Evolutionary conservation across 2,888 invertebrate species (phyloP).

Genomic region (Napeogenes sylphis): DNA sequence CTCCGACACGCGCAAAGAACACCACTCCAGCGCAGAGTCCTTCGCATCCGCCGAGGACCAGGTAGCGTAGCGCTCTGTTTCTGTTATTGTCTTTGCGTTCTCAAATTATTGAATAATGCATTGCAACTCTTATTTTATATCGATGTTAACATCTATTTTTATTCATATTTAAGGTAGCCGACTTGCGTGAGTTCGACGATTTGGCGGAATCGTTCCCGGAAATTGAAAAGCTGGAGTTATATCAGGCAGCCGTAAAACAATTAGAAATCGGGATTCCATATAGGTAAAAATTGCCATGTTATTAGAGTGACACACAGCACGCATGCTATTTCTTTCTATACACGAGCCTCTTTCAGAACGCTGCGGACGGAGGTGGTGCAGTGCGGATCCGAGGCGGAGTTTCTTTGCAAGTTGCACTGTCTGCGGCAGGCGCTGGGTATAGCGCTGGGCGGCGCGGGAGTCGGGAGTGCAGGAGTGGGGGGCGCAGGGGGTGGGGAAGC

Average conservation of each 20-base stretch:
- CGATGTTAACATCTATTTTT: too few relatives aligned
- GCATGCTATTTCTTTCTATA: background rate
- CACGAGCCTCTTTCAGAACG: slow-evolving; percentile 63
- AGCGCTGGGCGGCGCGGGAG: slow-evolving; percentile 79
- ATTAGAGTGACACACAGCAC: background rate
- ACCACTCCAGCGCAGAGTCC: slow-evolving; percentile 94
- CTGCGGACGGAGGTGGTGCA: slow-evolving; percentile 91
- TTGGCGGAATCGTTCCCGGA: slow-evolving; percentile 86
- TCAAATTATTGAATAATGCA: too few relatives aligned
- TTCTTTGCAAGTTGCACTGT: slow-evolving; percentile 96
- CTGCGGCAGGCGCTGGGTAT: slow-evolving; percentile 91
- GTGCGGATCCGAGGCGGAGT: slow-evolving; percentile 94
- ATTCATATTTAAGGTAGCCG: slow-evolving; percentile 82
- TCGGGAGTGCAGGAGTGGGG: slow-evolving; percentile 61
- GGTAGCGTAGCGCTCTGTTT: slow-evolving; percentile 51
- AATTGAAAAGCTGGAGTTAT: slow-evolving; percentile 88
- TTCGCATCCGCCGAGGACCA: slow-evolving; percentile 97
- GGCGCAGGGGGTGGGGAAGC: slow-evolving; percentile 72
- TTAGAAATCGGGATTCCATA: slow-evolving; percentile 87
- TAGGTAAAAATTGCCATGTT: slow-evolving; percentile 56
- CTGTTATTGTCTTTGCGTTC: too few relatives aligned
- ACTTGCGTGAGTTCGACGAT: slow-evolving; percentile 92
- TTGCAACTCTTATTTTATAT: too few relatives aligned
- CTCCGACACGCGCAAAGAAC: slow-evolving; percentile 71
- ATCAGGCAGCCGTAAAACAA: slow-evolving; percentile 90